Evolutionary conservation across 1,140 invertebrate species (phyloP).

Genomic region (Hestina assimilis): DNA sequence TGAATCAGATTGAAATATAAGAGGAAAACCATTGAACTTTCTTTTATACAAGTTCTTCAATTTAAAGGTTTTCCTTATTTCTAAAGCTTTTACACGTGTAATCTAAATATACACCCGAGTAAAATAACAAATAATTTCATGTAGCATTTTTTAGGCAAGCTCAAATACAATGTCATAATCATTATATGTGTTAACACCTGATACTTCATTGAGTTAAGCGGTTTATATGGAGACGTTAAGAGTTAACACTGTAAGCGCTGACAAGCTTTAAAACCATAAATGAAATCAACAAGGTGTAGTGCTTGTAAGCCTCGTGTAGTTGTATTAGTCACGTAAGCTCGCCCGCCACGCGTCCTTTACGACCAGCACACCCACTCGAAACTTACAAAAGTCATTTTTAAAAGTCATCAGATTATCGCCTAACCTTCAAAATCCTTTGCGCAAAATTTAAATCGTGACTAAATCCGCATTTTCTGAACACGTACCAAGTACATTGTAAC

Average conservation of each 20-base stretch:
- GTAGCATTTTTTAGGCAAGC: not conserved
- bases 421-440: slow-evolving; percentile 40
- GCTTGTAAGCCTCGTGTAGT: slow-evolving; percentile 48
- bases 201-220: slow-evolving; percentile 18
- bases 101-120: too few relatives aligned
- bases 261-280: slow-evolving; percentile 56
- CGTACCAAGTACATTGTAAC: not conserved
- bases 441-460: slow-evolving; percentile 28
- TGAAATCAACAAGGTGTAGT: slow-evolving; percentile 54
- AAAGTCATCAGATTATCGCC: slow-evolving; percentile 61
- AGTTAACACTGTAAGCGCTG: slow-evolving; percentile 51
- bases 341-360: slow-evolving; percentile 44
- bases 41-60: not conserved
- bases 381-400: slow-evolving; percentile 65
- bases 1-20: slow-evolving; percentile 11
- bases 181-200: not conserved
- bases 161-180: too few relatives aligned
- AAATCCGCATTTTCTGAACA: slow-evolving; percentile 1
- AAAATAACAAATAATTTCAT: too few relatives aligned
- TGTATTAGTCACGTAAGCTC: slow-evolving; percentile 47
- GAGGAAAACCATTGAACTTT: slow-evolving; percentile 14
- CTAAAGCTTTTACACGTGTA: too few relatives aligned
- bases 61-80: not conserved
- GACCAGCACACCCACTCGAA: slow-evolving; percentile 37
- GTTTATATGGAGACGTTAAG: slow-evolving; percentile 52